Conservation (phyloP, 2,797 vertebrate species). For the Petrocephalus sullivani region DNA sequence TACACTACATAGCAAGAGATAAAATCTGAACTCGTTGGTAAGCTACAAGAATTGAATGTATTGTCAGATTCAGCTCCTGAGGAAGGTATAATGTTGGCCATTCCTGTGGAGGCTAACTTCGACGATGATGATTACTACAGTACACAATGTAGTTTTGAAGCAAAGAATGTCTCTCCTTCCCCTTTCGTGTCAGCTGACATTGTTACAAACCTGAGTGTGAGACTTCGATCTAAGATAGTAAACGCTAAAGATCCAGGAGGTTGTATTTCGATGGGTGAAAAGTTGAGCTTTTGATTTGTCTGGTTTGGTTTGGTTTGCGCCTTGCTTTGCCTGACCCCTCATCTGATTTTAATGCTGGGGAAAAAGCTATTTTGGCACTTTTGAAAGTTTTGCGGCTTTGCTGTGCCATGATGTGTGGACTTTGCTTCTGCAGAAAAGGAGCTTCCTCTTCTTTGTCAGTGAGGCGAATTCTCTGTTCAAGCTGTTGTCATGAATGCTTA, state of each 20-base stretch:
- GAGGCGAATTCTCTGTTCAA: background rate
- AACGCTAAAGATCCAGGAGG: background rate
- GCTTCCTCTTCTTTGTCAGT: background rate
- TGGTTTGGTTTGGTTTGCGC: background rate
- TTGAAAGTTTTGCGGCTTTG: background rate
- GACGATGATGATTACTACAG: background rate
- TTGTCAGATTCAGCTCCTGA: background rate
- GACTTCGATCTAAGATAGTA: background rate
- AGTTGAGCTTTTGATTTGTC: background rate
- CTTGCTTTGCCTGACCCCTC: background rate
- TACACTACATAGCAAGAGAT: background rate
- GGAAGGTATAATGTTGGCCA: background rate
- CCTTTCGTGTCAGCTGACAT: background rate
- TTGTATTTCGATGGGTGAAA: background rate
- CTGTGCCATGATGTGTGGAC: background rate
- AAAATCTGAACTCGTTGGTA: background rate
- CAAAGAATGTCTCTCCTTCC: background rate
- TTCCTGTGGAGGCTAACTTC: background rate
- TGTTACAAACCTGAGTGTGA: background rate
- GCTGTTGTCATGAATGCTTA: background rate
- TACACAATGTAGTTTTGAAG: background rate
- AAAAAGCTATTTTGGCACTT: background rate
- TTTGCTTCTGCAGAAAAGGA: background rate
- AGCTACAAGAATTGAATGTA: background rate
- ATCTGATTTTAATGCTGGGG: background rate